Percentiles rank a stretch among this genome's conserved stretches.
These are phyloP conservation scores for Amphipoea oculea DNA, from an alignment of 2,888 invertebrate species.

Conservation along the genomic window DNA sequence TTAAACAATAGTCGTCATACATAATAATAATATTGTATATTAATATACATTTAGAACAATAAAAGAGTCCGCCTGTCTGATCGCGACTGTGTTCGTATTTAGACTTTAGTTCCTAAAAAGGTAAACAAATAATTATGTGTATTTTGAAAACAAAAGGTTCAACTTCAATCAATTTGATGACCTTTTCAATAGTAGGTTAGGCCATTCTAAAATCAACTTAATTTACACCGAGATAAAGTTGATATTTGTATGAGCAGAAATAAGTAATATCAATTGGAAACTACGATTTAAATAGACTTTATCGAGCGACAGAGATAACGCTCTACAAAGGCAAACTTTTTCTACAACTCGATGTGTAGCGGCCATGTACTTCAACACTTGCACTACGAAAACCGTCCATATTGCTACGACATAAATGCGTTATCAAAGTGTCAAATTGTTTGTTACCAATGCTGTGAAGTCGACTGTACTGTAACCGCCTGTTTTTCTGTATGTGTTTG, in stretches of 20 bases:
- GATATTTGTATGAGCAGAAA: background rate
- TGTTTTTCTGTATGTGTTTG: background rate
- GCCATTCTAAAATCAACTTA: background rate
- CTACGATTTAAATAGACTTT: background rate
- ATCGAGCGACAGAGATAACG: background rate
- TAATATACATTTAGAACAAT: slow-evolving; percentile 6
- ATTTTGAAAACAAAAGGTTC: background rate
- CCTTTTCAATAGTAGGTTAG: background rate
- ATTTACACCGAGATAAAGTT: background rate
- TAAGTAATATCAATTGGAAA: background rate
- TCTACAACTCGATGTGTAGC: background rate
- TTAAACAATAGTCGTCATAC: slow-evolving; percentile 7
- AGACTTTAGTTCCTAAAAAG: background rate
- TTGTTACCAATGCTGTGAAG: background rate
- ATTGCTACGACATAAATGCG: background rate
- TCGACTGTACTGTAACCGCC: background rate
- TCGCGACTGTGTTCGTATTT: slow-evolving; percentile 2
- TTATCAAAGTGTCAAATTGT: background rate
- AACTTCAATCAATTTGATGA: background rate
- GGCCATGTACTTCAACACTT: background rate
- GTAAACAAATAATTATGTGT: background rate
- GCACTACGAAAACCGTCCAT: background rate
- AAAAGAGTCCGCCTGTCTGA: slow-evolving; percentile 24
- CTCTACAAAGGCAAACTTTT: background rate
- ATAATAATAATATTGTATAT: slow-evolving; percentile 6